Conservation (phyloP, 2,113 vertebrate species). For the Mus spicilegus region DNA sequence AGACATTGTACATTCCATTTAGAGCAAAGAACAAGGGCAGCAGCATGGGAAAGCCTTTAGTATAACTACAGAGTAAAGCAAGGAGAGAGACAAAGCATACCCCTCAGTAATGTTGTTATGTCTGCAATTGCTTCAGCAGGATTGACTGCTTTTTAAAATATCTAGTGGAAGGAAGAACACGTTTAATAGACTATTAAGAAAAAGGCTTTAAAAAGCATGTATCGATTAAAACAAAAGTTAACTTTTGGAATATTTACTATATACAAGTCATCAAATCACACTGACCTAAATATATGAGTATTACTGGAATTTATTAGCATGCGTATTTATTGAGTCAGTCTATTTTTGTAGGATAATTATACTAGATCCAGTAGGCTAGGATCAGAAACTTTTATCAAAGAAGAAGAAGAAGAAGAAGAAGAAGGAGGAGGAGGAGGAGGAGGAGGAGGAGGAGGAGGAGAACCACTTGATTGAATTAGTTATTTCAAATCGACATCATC, state of each 20-base stretch:
- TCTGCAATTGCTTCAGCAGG: conserved; percentile 38
- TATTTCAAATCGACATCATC: background rate
- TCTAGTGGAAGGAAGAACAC: conserved; percentile 56
- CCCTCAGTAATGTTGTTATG: conserved; percentile 22
- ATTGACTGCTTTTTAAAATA: conserved; percentile 53
- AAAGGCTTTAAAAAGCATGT: conserved; percentile 63
- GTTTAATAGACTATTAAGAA: conserved; percentile 64
- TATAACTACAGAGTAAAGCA: background rate
- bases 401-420: too few relatives aligned
- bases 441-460: background rate
- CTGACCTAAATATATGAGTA: conserved; percentile 60
- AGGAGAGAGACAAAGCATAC: background rate
- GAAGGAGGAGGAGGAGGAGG: too few relatives aligned
- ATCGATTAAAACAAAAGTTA: conserved; percentile 74
- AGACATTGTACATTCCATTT: background rate
- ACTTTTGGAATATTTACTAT: conserved; percentile 62
- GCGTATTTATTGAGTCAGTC: background rate
- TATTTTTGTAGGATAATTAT: conserved; percentile 58
- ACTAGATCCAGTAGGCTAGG: background rate
- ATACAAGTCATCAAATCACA: conserved; percentile 62
- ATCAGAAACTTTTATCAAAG: conserved; percentile 52
- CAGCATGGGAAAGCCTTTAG: background rate
- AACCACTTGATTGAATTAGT: background rate
- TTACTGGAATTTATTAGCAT: conserved; percentile 67
- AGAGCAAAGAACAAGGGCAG: conserved; percentile 21